Conservation (phyloP, 2,888 invertebrate genomes). For the Heteromyza rotundicornis region DNA sequence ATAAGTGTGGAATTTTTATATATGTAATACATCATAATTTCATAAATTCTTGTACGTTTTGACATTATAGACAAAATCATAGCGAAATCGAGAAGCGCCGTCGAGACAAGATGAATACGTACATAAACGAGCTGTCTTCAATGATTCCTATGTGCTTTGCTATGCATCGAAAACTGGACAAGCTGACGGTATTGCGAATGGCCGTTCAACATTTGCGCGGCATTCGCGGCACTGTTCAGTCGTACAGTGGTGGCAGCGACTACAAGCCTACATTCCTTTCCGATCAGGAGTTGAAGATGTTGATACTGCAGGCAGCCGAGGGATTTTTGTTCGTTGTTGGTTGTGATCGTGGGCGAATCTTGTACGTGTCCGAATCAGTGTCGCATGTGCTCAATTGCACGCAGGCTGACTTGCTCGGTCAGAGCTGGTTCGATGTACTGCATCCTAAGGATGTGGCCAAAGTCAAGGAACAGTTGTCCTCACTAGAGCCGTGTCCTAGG, state of each 20-base stretch:
- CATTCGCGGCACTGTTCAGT: conserved; percentile 74
- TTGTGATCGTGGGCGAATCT: conserved; percentile 87
- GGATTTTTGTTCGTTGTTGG: conserved; percentile 92
- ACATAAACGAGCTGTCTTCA: conserved; percentile 86
- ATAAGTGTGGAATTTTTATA: conserved; percentile 35
- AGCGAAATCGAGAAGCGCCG: conserved; percentile 95
- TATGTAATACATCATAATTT: background rate
- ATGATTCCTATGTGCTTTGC: conserved; percentile 95
- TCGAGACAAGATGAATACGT: conserved; percentile 95
- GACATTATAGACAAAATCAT: conserved; percentile 83
- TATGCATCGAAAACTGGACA: conserved; percentile 91
- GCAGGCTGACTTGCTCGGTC: conserved; percentile 86
- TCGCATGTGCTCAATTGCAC: conserved; percentile 80
- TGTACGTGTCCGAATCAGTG: conserved; percentile 90
- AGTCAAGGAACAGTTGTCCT: conserved; percentile 92
- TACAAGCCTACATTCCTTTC: conserved; percentile 83
- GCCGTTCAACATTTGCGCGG: conserved; percentile 91
- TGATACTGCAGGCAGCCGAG: conserved; percentile 86
- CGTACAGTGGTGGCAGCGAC: conserved; percentile 77
- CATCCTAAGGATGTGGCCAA: conserved; percentile 95
- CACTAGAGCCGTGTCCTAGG: conserved; percentile 85
- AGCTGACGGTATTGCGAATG: conserved; percentile 88
- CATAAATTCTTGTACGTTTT: too few species aligned
- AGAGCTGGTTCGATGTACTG: conserved; percentile 92
- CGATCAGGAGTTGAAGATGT: conserved; percentile 84